A percentile compares a stretch with the other conserved stretches of the same genome.
Conservation (phyloP, 1,140 invertebrate genomes). For the Phymastichus coffea region DNA sequence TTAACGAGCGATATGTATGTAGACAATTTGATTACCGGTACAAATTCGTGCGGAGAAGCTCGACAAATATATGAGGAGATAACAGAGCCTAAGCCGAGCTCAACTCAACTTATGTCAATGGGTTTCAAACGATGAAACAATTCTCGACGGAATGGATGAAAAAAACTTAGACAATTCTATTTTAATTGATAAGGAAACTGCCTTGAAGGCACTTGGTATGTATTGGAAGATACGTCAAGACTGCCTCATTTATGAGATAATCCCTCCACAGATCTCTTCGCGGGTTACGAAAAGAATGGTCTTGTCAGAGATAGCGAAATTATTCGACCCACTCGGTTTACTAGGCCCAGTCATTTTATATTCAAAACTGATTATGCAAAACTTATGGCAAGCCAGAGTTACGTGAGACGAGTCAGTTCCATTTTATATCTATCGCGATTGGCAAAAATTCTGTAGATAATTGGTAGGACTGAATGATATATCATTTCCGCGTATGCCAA, state of each 20-base stretch:
- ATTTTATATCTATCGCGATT: background rate
- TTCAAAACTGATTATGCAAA: too few relatives aligned
- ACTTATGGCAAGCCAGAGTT: background rate
- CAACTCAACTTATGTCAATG: background rate
- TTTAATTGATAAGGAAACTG: background rate
- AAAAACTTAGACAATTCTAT: background rate
- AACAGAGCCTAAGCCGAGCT: background rate
- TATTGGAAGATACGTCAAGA: too few relatives aligned
- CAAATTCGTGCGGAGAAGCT: conserved; percentile 36
- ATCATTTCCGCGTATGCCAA: background rate
- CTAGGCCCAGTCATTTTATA: too few relatives aligned
- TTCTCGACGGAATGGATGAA: background rate
- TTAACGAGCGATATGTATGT: conserved; percentile 45
- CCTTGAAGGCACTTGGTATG: too few relatives aligned
- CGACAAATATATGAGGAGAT: conserved; percentile 32
- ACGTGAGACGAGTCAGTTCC: background rate
- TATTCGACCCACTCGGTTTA: too few relatives aligned
- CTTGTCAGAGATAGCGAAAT: too few relatives aligned
- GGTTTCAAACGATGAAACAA: background rate
- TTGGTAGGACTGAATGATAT: background rate
- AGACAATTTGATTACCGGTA: conserved; percentile 50
- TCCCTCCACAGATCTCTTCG: too few relatives aligned
- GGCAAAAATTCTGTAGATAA: background rate
- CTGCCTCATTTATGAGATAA: too few relatives aligned
- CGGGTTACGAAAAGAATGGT: too few relatives aligned